Evolutionary conservation across 2,888 invertebrate genomes (phyloP).

Genomic region (Andricus quercusramuli): DNA sequence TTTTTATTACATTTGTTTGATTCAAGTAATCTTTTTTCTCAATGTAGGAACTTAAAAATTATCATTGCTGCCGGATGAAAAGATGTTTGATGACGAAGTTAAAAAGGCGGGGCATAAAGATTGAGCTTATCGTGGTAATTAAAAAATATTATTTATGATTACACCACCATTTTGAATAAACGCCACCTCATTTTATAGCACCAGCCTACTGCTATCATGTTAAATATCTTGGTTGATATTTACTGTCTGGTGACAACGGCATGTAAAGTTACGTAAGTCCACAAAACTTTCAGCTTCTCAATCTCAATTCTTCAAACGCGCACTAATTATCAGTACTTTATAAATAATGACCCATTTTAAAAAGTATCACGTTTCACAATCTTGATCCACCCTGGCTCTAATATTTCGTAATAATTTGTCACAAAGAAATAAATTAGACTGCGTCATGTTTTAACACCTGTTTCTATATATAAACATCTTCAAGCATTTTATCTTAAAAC

Average conservation of each 20-base stretch:
- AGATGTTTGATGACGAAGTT: background rate
- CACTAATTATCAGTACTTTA: background rate
- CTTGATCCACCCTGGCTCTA: background rate
- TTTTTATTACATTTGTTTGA: too few species aligned
- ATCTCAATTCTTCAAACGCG: background rate
- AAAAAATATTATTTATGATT: constrained; percentile 55
- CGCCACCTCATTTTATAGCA: constrained; percentile 47
- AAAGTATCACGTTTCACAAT: background rate
- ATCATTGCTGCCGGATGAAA: background rate
- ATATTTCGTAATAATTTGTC: background rate
- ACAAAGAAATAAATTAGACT: background rate
- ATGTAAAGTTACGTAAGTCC: background rate
- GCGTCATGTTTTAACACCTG: constrained; percentile 2
- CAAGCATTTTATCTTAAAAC: background rate
- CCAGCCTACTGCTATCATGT: constrained; percentile 55
- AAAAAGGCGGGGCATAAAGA: background rate
- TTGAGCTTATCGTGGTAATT: constrained; percentile 50
- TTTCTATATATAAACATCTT: background rate
- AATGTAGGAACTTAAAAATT: too few species aligned
- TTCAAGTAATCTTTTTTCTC: too few species aligned
- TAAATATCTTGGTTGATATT: constrained; percentile 59
- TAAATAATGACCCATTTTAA: background rate
- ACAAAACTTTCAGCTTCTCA: background rate
- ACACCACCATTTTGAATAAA: constrained; percentile 28
- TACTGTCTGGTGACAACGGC: constrained; percentile 62